Evolutionary conservation across 2,113 vertebrate genomes (phyloP), one percentile per base, ranked within the genome.

Genomic region (Phaethon lepturus): DNA sequence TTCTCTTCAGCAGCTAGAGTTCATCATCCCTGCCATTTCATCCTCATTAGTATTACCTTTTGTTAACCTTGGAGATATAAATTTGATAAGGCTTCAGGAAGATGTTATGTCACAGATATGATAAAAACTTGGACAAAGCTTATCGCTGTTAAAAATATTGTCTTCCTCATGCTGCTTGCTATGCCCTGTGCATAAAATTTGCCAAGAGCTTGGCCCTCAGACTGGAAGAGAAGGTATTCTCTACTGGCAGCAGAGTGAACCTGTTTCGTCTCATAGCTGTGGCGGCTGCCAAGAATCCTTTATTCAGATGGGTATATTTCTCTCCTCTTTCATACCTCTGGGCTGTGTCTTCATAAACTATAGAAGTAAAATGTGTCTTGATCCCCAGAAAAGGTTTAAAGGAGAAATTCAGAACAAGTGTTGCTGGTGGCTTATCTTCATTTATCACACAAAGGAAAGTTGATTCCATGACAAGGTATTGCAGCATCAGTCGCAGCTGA

Each of bases 401-500:
- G 33, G 35, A 49, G 38, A 94, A 29, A 83, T 91, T 91, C 15
- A 77, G 24, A 90, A n/a, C n/a, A n/a, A 88, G 35, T 33, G 10
- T 56, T 93, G 31, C n/a, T 63, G 28, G 20, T 93, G 62, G 42
- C 23, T 90, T 92, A 31, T 42, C 8, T 31, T 71, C 17, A 73
- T 90, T 68, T 82, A 82, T 67, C 66, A 79, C 66, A 40, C 38
- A 33, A 84, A 80, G 13, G 13, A 63, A 96, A 85, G 44, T 25
- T 74, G 53, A 68, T 20, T 92, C 56, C 1, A 2, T 40, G 58
- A 35, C 44, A 56, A 74, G 60, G 66, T 96, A 52, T 12, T 87
- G 50, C 44, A 60, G n/a, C 1, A 0, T 28, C 42, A 40, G 13
- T 7, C 0, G 0, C 13, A 53, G 40, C 42, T 62, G 55, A 75